Evolutionary conservation across 2,888 invertebrate genomes (phyloP).

Genomic region (Aethes cnicana): DNA sequence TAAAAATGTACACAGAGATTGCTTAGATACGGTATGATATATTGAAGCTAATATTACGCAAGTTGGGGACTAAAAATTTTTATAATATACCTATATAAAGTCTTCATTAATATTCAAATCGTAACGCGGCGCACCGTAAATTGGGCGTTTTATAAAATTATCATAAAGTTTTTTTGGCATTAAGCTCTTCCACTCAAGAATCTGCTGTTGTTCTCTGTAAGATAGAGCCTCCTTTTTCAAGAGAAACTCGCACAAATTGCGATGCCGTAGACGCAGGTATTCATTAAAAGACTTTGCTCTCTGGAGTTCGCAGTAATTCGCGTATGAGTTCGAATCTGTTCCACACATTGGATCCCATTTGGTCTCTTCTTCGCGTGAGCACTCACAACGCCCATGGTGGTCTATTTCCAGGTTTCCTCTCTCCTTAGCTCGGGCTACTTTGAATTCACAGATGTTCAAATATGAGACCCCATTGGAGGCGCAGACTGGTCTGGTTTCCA

Average conservation of each 20-base stretch:
- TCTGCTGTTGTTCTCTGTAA: slow-evolving; percentile 7
- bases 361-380: neutral
- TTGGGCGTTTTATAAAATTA: slow-evolving; percentile 3
- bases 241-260: slow-evolving; percentile 7
- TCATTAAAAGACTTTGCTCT: slow-evolving; percentile 25
- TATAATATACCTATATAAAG: too few species aligned
- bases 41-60: too few species aligned
- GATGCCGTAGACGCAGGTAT: slow-evolving; percentile 1
- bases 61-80: too few species aligned
- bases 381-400: slow-evolving; percentile 1
- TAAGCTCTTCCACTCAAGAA: slow-evolving; percentile 10
- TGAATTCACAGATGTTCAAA: slow-evolving; percentile 16
- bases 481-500: neutral
- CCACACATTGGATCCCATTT: slow-evolving; percentile 42
- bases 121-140: neutral
- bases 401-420: neutral
- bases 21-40: too few species aligned
- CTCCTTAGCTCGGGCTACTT: neutral
- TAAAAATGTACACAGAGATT: too few species aligned
- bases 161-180: slow-evolving; percentile 16
- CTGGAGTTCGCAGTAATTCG: slow-evolving; percentile 38
- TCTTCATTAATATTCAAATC: too few species aligned
- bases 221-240: slow-evolving; percentile 5
- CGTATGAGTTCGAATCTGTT: slow-evolving; percentile 38
- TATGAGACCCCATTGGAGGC: slow-evolving; percentile 16